A percentile compares a stretch with the other conserved stretches of the same genome.
Evolutionary conservation across 2,888 invertebrate species (phyloP).

Genomic region (Meiosimyza platycephala): DNA sequence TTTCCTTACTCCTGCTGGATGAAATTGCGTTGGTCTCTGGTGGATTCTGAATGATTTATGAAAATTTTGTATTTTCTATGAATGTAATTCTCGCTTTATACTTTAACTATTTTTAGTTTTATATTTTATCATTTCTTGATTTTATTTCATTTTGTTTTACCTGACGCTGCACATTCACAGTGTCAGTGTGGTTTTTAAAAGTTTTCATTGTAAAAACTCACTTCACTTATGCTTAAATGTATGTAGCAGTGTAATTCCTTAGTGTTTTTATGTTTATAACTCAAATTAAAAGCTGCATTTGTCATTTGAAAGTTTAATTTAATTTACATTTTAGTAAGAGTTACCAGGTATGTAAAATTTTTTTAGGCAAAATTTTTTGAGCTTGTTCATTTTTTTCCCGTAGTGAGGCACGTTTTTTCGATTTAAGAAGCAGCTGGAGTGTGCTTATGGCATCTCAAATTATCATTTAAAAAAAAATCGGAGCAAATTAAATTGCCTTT

Average conservation of each 20-base stretch:
- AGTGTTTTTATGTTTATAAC: not conserved
- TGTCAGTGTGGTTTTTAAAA: not conserved
- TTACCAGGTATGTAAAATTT: constrained; percentile 28
- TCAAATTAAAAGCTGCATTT: constrained; percentile 35
- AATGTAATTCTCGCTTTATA: constrained; percentile 16
- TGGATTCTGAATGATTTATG: constrained; percentile 37
- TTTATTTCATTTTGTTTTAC: not conserved
- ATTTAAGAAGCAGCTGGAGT: too few species aligned
- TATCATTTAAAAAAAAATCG: too few species aligned
- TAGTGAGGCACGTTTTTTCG: too few species aligned
- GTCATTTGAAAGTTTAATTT: constrained; percentile 45
- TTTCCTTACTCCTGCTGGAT: not conserved
- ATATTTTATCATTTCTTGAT: not conserved
- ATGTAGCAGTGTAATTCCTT: too few species aligned
- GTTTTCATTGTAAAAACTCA: constrained; percentile 10
- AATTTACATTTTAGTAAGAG: constrained; percentile 46
- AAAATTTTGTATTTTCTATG: constrained; percentile 30
- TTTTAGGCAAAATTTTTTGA: too few species aligned
- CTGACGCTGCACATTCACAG: not conserved
- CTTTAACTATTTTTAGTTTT: not conserved
- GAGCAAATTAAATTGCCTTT: too few species aligned
- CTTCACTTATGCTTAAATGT: too few species aligned
- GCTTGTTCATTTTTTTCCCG: too few species aligned
- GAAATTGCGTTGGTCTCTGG: constrained; percentile 15
- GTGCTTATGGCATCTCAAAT: too few species aligned